Evolutionary conservation across 2,797 vertebrate genomes (phyloP), one percentile per base, ranked within the genome.

Genomic region (Aplochiton taeniatus): DNA sequence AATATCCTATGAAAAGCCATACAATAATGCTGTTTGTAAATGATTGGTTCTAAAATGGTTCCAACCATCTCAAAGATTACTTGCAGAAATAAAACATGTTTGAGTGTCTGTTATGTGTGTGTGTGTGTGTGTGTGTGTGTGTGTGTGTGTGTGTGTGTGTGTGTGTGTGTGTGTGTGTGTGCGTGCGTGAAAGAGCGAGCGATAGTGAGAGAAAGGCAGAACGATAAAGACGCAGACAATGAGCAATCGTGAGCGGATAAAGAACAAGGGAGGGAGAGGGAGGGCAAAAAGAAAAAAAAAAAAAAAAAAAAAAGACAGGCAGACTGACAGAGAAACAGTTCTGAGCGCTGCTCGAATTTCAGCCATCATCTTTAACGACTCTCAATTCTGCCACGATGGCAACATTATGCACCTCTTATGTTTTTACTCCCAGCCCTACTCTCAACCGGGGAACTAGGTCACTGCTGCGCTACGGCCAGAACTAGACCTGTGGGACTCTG

Each of bases 61-160:
- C 31, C 31, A 31, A 31, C 31, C 31, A 31, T 31, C 31, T 31
- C 31, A 31, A 31, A 31, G 31, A 31, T 31, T 31, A 31, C 31
- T 3, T 2, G 31, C 31, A 31, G 31, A 31, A 31, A 47, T 44
- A 48, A 11, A 44, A 59, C 9, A n/a, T 14, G 51, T 16, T 16
- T 53, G 51, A 16, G 51, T 19, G 51, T 53, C n/a, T 53, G 14
- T 53, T 57, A 5, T 57, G 58, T 55, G 43, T 63, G 43, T 52
- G 11, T 53, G 44, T 58, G 11, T 61, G 11, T n/a, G 20, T 61
- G 52, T 16, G 6, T 10, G 10, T 4, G n/a, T 47, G 19, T 16
- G 9, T 62, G 31, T 65, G 31, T 50, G 52, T n/a, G 7, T 62
- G 13, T 41, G 46, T 62, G 41, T 63, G 61, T 53, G 8, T 63